Evolutionary conservation across 2,888 invertebrate genomes (phyloP).

Genomic region (Sipha maydis): DNA sequence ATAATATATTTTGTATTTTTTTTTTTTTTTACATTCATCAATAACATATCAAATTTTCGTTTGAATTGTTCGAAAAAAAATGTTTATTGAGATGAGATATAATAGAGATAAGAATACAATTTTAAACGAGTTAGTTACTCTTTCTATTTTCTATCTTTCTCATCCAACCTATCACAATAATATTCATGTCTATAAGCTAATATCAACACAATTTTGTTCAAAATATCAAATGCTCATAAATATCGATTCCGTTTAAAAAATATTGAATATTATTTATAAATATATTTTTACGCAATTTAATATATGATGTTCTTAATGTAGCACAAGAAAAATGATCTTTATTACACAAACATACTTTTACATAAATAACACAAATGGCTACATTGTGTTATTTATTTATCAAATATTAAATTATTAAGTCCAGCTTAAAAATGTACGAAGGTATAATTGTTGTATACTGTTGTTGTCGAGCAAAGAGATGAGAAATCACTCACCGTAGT

Average conservation of each 20-base stretch:
- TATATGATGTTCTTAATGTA: not conserved
- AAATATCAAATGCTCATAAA: not conserved
- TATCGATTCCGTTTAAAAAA: not conserved
- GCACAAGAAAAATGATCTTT: not conserved
- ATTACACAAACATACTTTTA: not conserved
- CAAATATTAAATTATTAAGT: constrained; percentile 25
- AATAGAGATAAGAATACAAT: constrained; percentile 24
- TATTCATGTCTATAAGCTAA: not conserved
- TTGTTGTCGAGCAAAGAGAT: constrained; percentile 33
- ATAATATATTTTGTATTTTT: not conserved
- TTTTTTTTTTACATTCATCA: not conserved
- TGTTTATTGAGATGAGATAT: not conserved
- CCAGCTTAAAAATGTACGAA: not conserved
- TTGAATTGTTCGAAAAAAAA: not conserved
- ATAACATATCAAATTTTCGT: not conserved
- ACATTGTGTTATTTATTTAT: not conserved
- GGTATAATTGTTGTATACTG: constrained; percentile 22
- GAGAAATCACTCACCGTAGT: constrained; percentile 58
- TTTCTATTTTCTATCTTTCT: constrained; percentile 2
- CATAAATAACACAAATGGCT: constrained; percentile 6
- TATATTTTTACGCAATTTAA: not conserved
- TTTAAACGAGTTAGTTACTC: not conserved
- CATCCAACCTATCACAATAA: not conserved
- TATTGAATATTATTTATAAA: too few species aligned
- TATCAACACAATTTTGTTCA: not conserved